Percentiles rank a stretch among this genome's conserved stretches.
These are phyloP conservation scores for Conger conger DNA, from an alignment of 2,113 vertebrate species.

Conservation along the genomic window DNA sequence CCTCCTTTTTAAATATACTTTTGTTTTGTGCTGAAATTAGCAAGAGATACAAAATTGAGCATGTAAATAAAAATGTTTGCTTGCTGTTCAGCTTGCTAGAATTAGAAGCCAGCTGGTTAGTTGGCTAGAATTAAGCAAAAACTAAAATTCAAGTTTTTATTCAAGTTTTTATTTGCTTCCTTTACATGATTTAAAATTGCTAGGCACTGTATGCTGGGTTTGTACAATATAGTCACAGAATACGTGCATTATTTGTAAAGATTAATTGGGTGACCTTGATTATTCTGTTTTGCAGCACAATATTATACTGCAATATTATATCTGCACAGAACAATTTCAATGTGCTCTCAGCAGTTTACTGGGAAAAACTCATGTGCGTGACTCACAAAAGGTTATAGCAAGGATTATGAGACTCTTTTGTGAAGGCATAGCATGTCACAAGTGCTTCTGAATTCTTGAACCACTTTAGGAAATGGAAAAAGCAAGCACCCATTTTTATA, in stretches of 20 bases:
- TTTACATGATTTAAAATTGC: background rate
- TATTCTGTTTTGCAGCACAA: background rate
- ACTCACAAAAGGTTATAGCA: background rate
- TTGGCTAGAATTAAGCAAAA: too few relatives aligned
- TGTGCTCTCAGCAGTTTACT: background rate
- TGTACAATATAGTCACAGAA: background rate
- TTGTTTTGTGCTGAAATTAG: background rate
- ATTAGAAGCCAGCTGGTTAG: too few relatives aligned
- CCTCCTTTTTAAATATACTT: too few relatives aligned
- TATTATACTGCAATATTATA: too few relatives aligned
- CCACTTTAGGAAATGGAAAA: background rate
- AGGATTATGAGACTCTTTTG: slow-evolving; percentile 7
- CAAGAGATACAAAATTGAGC: slow-evolving; percentile 1
- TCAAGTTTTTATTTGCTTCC: background rate
- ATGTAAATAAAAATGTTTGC: background rate
- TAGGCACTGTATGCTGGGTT: too few relatives aligned
- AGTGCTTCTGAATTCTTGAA: background rate
- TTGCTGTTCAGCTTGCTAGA: too few relatives aligned
- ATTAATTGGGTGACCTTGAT: background rate
- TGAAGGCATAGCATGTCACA: background rate
- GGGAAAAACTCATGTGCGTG: background rate
- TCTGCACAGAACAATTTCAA: slow-evolving; percentile 16
- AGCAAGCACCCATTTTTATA: background rate
- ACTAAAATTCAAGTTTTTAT: background rate
- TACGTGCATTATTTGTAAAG: background rate